Conservation (phyloP, 2,888 invertebrate genomes). For the Poecilus cupreus region DNA sequence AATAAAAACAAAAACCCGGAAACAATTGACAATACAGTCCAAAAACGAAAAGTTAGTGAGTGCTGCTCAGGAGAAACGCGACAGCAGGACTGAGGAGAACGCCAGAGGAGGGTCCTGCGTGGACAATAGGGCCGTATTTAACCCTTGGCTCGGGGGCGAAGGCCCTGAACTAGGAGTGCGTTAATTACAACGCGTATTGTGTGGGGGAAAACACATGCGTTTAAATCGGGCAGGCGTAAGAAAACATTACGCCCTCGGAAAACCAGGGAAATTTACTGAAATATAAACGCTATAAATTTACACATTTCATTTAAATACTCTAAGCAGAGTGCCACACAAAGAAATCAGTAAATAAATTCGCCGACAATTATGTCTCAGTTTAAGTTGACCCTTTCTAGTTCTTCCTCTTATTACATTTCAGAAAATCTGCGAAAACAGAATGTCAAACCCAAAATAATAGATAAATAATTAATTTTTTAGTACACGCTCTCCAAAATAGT, state of each 20-base stretch:
- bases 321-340: no score
- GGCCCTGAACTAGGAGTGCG: conserved; percentile 56
- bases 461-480: no score
- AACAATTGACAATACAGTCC: conserved; percentile 47
- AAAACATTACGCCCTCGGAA: conserved; percentile 7
- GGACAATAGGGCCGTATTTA: conserved; percentile 51
- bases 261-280: background rate
- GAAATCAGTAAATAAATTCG: no score
- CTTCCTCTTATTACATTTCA: no score
- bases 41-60: conserved; percentile 52
- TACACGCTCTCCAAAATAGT: no score
- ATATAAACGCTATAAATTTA: no score
- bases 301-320: no score
- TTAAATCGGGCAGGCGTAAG: conserved; percentile 28
- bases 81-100: background rate
- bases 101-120: conserved; percentile 1
- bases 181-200: conserved; percentile 54
- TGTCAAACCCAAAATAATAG: no score
- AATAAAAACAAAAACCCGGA: conserved; percentile 49
- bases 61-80: background rate
- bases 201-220: background rate
- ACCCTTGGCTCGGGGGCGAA: conserved; percentile 53
- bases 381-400: no score
- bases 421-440: no score
- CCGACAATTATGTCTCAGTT: no score